A percentile compares a stretch with the other conserved stretches of the same genome.
phyloP scores from a whole-genome alignment of 2,113 vertebrate genomes.

The Nannobrachium achirus region DNA sequence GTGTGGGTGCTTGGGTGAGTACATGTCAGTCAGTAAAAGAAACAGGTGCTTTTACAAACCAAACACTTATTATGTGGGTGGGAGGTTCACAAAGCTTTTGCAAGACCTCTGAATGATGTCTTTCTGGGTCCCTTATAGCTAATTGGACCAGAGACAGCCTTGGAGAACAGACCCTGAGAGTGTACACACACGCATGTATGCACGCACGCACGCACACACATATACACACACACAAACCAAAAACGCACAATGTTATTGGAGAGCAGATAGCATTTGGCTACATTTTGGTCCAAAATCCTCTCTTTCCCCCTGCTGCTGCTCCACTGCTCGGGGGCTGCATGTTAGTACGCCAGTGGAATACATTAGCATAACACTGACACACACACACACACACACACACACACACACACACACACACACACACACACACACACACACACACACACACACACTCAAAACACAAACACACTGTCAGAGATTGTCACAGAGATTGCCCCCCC shows the following conservation, averaged over 20 bases:
- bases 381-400: slow-evolving; percentile 27
- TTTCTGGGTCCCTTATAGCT: slow-evolving; percentile 42
- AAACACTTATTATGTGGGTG: slow-evolving; percentile 32
- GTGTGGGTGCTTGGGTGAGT: slow-evolving; percentile 16
- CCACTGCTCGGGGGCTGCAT: slow-evolving; percentile 45
- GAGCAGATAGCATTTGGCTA: slow-evolving; percentile 31
- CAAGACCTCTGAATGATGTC: slow-evolving; percentile 46
- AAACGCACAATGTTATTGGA: slow-evolving; percentile 36
- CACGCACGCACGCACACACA: slow-evolving; percentile 9
- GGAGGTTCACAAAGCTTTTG: slow-evolving; percentile 28
- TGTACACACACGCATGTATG: slow-evolving; percentile 2
- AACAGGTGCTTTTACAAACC: slow-evolving; percentile 37
- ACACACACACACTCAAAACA: no score
- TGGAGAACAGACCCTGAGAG: slow-evolving; percentile 18
- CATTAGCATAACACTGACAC: slow-evolving; percentile 42
- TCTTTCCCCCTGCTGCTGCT: slow-evolving; percentile 46
- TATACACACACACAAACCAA: slow-evolving; percentile 6
- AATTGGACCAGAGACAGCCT: slow-evolving; percentile 57
- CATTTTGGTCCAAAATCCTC: slow-evolving; percentile 27
- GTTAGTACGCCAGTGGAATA: slow-evolving; percentile 44
- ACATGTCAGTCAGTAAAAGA: slow-evolving; percentile 27
- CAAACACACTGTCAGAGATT: no score
- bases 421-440: no score
- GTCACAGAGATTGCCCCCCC: no score
- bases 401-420: not conserved